Conservation (phyloP, 2,797 vertebrate species). For the Chromobotia macracanthus region DNA sequence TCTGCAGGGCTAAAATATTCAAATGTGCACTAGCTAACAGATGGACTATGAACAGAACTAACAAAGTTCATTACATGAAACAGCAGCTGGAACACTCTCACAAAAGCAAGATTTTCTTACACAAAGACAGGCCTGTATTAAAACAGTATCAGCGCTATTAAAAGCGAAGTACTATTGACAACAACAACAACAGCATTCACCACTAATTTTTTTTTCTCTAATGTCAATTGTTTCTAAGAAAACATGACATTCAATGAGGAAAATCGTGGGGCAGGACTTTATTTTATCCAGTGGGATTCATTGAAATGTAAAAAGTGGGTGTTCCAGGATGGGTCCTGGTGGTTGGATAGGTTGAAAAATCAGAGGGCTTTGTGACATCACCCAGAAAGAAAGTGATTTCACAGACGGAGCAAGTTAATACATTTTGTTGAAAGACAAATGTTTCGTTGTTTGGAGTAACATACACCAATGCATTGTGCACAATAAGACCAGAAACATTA, state of each 20-base stretch:
- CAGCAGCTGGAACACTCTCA: background rate
- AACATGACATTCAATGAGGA: background rate
- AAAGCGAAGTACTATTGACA: background rate
- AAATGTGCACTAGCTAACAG: slow-evolving; percentile 4
- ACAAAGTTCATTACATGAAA: slow-evolving; percentile 11
- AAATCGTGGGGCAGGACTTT: background rate
- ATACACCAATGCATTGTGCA: too few species aligned
- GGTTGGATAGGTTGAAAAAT: background rate
- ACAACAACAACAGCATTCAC: background rate
- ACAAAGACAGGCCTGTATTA: background rate
- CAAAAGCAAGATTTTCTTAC: background rate
- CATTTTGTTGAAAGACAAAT: too few species aligned
- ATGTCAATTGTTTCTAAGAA: too few species aligned
- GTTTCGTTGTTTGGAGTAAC: too few species aligned
- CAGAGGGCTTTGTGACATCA: background rate
- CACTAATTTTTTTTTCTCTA: background rate
- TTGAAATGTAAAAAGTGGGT: background rate
- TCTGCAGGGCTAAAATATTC: background rate
- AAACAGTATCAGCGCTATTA: background rate
- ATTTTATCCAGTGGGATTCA: background rate
- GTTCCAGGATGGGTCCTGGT: background rate
- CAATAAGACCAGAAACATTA: too few species aligned
- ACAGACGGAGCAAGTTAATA: background rate
- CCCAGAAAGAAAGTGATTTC: background rate
- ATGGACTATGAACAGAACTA: too few species aligned